A percentile compares a stretch with the other conserved stretches of the same genome.
Conservation (phyloP, 2,113 vertebrate species). For the Nettapus auritus region DNA sequence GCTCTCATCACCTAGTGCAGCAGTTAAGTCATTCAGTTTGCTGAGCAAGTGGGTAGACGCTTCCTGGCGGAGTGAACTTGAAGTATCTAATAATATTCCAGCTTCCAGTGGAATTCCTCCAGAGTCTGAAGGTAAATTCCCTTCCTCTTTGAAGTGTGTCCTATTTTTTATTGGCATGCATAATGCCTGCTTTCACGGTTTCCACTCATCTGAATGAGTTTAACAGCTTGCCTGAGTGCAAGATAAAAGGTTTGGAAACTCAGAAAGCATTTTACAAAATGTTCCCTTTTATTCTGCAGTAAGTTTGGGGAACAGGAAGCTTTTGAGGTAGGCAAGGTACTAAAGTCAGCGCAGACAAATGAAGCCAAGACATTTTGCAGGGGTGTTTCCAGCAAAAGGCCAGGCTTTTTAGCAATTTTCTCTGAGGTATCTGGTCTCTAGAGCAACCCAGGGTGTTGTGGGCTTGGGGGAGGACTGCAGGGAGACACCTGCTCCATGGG, state of each 20-base stretch:
- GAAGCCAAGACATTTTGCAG: neutral
- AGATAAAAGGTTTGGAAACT: neutral
- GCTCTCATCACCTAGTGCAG: neutral
- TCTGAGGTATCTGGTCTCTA: neutral
- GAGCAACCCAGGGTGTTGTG: neutral
- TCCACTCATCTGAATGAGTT: neutral
- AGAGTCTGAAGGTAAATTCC: conserved; percentile 26
- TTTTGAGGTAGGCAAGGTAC: neutral
- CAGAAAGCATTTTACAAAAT: neutral
- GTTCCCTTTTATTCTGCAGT: neutral
- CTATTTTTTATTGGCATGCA: neutral
- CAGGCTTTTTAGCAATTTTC: neutral
- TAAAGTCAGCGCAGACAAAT: rapidly evolving
- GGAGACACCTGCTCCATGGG: too few relatives aligned
- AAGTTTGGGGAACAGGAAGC: neutral
- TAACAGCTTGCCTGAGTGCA: neutral
- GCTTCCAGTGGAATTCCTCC: neutral
- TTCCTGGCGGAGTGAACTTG: neutral
- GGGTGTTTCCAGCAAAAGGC: neutral
- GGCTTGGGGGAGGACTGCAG: too few relatives aligned
- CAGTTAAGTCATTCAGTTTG: neutral
- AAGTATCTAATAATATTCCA: neutral
- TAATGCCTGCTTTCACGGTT: neutral
- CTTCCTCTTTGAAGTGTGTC: conserved; percentile 12
- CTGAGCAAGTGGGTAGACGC: neutral